These are phyloP conservation scores for Pitta sordida DNA, from an alignment of 2,113 vertebrate genomes.

Conservation along the genomic window DNA sequence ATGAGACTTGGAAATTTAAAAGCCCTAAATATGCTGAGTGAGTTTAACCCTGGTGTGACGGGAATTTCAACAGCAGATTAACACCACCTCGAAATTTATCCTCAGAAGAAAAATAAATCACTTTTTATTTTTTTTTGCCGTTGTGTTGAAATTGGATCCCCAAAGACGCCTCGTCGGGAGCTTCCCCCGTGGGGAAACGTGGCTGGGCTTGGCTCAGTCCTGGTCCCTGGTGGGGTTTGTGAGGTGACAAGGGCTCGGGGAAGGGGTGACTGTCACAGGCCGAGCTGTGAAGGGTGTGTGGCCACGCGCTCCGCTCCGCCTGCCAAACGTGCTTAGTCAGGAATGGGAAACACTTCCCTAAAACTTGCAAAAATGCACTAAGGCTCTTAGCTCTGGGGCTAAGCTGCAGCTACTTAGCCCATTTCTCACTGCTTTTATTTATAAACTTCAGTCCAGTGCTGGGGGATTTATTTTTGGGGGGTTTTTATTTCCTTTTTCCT, in stretches of 20 bases:
- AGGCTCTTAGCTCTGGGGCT: constrained; percentile 29
- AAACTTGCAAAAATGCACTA: constrained; percentile 38
- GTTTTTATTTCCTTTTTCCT: neutral
- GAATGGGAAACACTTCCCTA: constrained; percentile 32
- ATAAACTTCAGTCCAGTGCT: neutral
- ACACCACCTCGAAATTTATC: neutral
- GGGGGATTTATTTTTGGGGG: neutral
- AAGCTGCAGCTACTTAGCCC: constrained; percentile 3
- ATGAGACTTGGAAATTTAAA: neutral
- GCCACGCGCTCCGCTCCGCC: neutral
- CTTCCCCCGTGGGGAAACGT: accelerated
- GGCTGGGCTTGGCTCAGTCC: neutral
- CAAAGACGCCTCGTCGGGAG: accelerated
- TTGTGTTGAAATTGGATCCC: accelerated
- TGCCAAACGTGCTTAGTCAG: neutral
- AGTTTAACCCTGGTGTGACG: neutral
- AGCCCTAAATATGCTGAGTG: neutral
- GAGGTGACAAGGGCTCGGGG: neutral
- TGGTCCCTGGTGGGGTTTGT: neutral
- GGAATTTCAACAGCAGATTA: neutral
- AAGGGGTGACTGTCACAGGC: neutral
- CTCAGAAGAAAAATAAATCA: neutral
- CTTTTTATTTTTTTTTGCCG: neutral
- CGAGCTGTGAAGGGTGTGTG: accelerated
- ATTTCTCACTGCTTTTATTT: neutral